Percentiles rank a stretch among this genome's conserved stretches.
Evolutionary conservation across 1,140 invertebrate genomes (phyloP).

Genomic region (Drosophila sturtevanti): DNA sequence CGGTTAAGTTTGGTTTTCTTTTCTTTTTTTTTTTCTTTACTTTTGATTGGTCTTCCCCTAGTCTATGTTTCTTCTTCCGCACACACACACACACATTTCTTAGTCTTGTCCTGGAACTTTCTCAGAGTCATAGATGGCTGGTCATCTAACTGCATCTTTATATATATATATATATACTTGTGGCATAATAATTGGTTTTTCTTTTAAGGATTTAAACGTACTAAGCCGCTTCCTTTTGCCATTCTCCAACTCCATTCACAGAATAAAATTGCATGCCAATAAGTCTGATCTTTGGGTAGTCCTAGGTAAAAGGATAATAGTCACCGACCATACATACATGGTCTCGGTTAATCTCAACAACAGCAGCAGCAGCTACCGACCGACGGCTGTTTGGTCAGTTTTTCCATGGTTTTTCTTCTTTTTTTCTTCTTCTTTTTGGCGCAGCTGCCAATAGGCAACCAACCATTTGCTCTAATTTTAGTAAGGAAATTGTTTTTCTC

Average conservation of each 20-base stretch:
- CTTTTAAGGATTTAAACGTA: constrained; percentile 8
- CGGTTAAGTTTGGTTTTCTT: constrained; percentile 43
- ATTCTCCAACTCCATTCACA: background rate
- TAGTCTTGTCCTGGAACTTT: constrained; percentile 31
- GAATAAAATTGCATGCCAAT: constrained; percentile 23
- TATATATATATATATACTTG: background rate
- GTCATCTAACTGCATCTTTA: constrained; percentile 16
- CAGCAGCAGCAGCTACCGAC: constrained; percentile 19
- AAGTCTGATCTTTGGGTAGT: constrained; percentile 17
- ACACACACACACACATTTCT: background rate
- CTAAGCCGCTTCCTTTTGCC: background rate
- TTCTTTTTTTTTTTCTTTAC: too few species aligned
- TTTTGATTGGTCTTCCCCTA: too few species aligned
- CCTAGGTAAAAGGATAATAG: constrained; percentile 68
- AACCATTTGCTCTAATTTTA: constrained; percentile 63
- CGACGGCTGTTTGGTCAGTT: constrained; percentile 26
- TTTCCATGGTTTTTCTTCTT: background rate
- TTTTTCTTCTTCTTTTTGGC: too few species aligned
- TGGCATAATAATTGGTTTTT: constrained; percentile 39
- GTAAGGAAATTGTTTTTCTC: constrained; percentile 58
- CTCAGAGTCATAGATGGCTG: constrained; percentile 75
- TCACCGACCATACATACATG: constrained; percentile 15
- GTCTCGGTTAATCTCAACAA: constrained; percentile 33
- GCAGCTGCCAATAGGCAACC: constrained; percentile 32
- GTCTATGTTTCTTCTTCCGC: background rate